phyloP scores from a whole-genome alignment of 1,140 invertebrate species.

The Drosophila ercepeae region DNA sequence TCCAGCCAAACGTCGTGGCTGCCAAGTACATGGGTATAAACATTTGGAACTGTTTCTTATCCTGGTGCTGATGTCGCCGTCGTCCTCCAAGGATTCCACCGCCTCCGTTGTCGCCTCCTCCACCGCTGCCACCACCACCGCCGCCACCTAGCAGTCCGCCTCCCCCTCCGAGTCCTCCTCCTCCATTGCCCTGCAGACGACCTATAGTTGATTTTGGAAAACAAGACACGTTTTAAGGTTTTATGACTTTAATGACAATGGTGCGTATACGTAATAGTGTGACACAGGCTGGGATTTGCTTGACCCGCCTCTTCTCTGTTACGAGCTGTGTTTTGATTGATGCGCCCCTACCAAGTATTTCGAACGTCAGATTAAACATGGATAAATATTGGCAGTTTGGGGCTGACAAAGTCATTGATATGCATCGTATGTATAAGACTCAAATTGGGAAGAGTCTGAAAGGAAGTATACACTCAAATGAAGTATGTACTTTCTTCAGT shows the following conservation, averaged over 20 bases:
- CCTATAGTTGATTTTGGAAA: conserved; percentile 48
- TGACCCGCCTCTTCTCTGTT: conserved; percentile 25
- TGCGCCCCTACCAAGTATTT: conserved; percentile 33
- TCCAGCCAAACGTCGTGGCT: conserved; percentile 86
- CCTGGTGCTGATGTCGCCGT: conserved; percentile 52
- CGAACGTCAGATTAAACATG: conserved; percentile 58
- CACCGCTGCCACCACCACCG: background rate
- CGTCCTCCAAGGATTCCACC: conserved; percentile 81
- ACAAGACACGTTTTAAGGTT: conserved; percentile 69
- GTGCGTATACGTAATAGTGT: conserved; percentile 33
- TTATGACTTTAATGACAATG: conserved; percentile 57
- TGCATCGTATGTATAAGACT: conserved; percentile 9
- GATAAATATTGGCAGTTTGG: conserved; percentile 57
- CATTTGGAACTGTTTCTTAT: conserved; percentile 86
- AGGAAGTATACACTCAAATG: conserved; percentile 8
- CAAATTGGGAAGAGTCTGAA: background rate
- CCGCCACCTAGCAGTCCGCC: conserved; percentile 34
- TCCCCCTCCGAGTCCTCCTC: conserved; percentile 42
- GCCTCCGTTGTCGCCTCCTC: conserved; percentile 58
- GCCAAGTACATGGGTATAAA: conserved; percentile 87
- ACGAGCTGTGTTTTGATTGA: conserved; percentile 60
- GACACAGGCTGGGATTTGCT: conserved; percentile 18
- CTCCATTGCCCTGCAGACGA: conserved; percentile 62
- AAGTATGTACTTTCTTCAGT: background rate
- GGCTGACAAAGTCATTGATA: conserved; percentile 30